Conservation (phyloP, 2,888 invertebrate species). For the Choreutis nemorana region DNA sequence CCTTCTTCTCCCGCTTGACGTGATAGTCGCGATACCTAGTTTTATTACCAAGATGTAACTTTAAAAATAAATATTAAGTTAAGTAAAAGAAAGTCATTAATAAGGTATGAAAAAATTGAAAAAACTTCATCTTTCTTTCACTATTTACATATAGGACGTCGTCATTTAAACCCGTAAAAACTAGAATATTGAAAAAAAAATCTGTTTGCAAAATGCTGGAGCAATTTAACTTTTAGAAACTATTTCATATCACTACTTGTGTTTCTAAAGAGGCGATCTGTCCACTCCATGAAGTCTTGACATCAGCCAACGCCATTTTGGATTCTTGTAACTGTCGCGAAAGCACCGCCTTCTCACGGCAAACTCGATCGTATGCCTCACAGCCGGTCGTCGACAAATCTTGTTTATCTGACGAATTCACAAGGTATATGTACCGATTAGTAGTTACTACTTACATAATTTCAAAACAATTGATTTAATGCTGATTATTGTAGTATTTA, state of each 20-base stretch:
- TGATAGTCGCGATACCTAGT: constrained; percentile 80
- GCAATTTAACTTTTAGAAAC: background rate
- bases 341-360: constrained; percentile 62
- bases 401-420: constrained; percentile 31
- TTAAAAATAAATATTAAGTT: too few species aligned
- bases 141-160: too few species aligned
- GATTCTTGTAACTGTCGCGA: constrained; percentile 85
- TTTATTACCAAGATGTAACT: too few species aligned
- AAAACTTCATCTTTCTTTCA: too few species aligned
- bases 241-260: constrained; percentile 65
- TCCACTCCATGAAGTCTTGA: constrained; percentile 92
- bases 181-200: too few species aligned
- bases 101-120: too few species aligned
- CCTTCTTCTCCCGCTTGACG: constrained; percentile 87
- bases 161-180: too few species aligned
- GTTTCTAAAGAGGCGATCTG: constrained; percentile 89
- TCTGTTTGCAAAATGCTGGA: background rate
- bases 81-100: too few species aligned
- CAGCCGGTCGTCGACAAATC: constrained; percentile 33
- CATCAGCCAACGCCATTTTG: constrained; percentile 85
- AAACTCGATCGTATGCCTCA: constrained; percentile 38
- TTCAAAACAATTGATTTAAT: too few species aligned
- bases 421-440: background rate
- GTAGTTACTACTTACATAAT: too few species aligned
- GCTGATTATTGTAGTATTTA: too few species aligned